Evolutionary conservation across 2,797 vertebrate genomes (phyloP).

Genomic region (Rhinoraja longicauda): DNA sequence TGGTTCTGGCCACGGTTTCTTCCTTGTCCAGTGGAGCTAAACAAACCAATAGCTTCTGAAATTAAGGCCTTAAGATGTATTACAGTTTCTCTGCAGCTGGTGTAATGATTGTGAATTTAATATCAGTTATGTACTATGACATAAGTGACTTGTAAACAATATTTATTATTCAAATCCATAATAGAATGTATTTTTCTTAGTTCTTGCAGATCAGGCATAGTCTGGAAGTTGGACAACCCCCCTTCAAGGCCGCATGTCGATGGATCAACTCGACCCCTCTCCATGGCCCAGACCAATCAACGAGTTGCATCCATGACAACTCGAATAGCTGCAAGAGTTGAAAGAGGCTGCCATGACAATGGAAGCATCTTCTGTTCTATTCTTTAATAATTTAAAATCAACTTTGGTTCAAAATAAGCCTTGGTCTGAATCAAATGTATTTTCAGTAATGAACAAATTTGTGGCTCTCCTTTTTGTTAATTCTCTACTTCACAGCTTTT

Average conservation of each 20-base stretch:
- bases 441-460: constrained; percentile 4
- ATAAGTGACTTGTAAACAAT: neutral
- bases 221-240: constrained; percentile 76
- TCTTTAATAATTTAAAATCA: constrained; percentile 55
- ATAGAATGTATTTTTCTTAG: constrained; percentile 11
- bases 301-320: constrained; percentile 68
- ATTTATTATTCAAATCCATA: neutral
- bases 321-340: constrained; percentile 75
- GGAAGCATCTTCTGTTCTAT: constrained; percentile 78
- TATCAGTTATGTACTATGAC: neutral
- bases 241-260: constrained; percentile 70
- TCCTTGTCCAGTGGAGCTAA: neutral
- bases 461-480: neutral
- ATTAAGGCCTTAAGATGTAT: neutral
- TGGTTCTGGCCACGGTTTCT: neutral
- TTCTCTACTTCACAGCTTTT: neutral
- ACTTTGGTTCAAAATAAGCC: constrained; percentile 6
- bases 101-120: neutral
- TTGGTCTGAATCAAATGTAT: neutral
- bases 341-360: constrained; percentile 72
- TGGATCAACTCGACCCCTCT: constrained; percentile 57
- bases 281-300: constrained; percentile 58
- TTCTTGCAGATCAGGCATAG: constrained; percentile 50
- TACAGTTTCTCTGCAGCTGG: neutral
- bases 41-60: neutral